Evolutionary conservation across 1,140 invertebrate genomes (phyloP).

Genomic region (Drosophila grimshawi): DNA sequence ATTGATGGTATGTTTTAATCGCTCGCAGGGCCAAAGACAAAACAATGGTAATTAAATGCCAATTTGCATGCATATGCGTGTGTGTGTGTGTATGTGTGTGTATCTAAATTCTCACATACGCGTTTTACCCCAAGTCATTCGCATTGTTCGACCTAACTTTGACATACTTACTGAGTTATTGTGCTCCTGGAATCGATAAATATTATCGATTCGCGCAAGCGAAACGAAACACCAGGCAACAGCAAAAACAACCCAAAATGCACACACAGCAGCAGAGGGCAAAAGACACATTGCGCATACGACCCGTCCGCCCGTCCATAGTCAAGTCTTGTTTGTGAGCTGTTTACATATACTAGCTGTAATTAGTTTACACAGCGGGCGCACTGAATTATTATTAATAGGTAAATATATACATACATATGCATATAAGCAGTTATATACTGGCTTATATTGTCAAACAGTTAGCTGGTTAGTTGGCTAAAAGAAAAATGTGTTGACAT

Average conservation of each 20-base stretch:
- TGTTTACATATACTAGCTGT: conserved; percentile 61
- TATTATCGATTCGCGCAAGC: conserved; percentile 57
- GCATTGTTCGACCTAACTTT: conserved; percentile 72
- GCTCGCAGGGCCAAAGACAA: conserved; percentile 22
- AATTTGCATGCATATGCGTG: conserved; percentile 3
- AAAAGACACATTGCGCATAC: conserved; percentile 51
- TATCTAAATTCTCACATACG: background rate
- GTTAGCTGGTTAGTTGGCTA: conserved; percentile 1
- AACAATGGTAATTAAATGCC: conserved; percentile 72
- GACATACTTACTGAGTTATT: conserved; percentile 43
- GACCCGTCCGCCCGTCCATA: conserved; percentile 25
- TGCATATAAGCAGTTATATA: conserved; percentile 44
- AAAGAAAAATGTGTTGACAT: conserved; percentile 15
- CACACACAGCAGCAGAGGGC: conserved; percentile 14
- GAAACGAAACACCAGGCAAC: conserved; percentile 21
- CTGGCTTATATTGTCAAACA: conserved; percentile 3
- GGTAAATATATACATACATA: conserved; percentile 66
- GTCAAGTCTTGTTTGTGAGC: conserved; percentile 18
- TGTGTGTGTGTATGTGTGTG: too few species aligned
- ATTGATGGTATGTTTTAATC: conserved; percentile 59
- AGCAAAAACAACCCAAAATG: conserved; percentile 34
- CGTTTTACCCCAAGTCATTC: conserved; percentile 49
- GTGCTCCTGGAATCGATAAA: conserved; percentile 62
- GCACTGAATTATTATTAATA: conserved; percentile 58
- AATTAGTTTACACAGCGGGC: conserved; percentile 64